A percentile compares a stretch with the other conserved stretches of the same genome.
phyloP scores from a whole-genome alignment of 2,797 vertebrate species.

The Mallotus villosus region DNA sequence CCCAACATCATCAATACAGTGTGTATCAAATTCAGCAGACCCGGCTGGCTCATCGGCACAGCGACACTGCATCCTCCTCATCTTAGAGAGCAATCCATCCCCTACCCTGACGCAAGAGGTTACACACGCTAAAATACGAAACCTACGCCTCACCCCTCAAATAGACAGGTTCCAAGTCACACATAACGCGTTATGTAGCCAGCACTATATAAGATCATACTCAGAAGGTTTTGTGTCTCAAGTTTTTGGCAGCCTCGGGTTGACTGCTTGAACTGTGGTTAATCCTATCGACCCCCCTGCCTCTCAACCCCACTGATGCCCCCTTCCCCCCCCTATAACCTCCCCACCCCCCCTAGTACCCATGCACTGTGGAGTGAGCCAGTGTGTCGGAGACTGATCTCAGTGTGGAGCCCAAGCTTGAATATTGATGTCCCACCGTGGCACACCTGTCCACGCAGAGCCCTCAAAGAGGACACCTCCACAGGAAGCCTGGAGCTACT shows the following conservation, averaged over 20 bases:
- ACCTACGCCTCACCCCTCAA: not conserved
- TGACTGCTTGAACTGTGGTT: slow-evolving; percentile 36
- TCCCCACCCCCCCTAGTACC: slow-evolving; percentile 15
- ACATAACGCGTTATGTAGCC: not conserved
- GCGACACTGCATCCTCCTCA: not conserved
- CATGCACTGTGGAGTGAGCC: slow-evolving; percentile 35
- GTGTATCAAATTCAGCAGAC: not conserved
- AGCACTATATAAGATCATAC: not conserved
- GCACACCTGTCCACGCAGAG: slow-evolving; percentile 52
- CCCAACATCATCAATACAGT: slow-evolving; percentile 2
- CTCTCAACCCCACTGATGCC: no score
- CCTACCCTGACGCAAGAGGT: not conserved
- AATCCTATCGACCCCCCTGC: slow-evolving; percentile 29
- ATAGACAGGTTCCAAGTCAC: not conserved
- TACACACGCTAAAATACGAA: not conserved
- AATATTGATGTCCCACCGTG: slow-evolving; percentile 50
- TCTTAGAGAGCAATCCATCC: not conserved
- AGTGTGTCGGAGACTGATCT: slow-evolving; percentile 54
- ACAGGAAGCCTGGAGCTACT: slow-evolving; percentile 8
- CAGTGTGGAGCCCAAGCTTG: slow-evolving; percentile 42
- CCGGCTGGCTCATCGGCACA: not conserved
- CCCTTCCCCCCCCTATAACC: slow-evolving; percentile 16
- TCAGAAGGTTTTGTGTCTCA: not conserved
- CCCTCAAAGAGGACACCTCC: slow-evolving; percentile 14
- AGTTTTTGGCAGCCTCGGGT: not conserved